Evolutionary conservation across 2,113 vertebrate species (phyloP).

Genomic region (Eulemur rufifrons): DNA sequence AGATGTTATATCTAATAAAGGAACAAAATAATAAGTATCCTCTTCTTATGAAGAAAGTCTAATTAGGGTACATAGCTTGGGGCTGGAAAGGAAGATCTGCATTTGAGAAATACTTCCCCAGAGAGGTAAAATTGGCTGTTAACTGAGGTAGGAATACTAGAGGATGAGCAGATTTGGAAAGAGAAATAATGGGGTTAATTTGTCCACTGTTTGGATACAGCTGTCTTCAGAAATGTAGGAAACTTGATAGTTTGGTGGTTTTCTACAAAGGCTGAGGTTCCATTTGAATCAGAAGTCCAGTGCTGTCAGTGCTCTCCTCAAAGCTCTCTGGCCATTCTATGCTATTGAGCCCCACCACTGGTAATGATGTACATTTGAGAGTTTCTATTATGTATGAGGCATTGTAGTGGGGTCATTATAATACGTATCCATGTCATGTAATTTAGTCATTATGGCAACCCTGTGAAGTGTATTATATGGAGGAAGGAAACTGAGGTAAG

Average conservation of each 20-base stretch:
- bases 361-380: not conserved
- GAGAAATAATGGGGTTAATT: not conserved
- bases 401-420: not conserved
- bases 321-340: not conserved
- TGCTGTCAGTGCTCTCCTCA: not conserved
- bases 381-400: not conserved
- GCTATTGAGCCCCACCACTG: not conserved
- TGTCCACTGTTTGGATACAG: not conserved
- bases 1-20: not conserved
- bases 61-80: not conserved
- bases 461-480: not conserved
- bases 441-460: not conserved
- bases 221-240: conserved; percentile 1
- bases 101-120: not conserved
- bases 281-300: not conserved
- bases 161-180: not conserved
- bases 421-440: not conserved
- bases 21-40: not conserved
- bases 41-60: not conserved
- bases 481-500: conserved; percentile 23
- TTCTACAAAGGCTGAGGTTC: not conserved
- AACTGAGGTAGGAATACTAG: not conserved
- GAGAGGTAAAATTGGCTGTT: not conserved
- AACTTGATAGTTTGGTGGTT: not conserved
- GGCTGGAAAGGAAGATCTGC: not conserved